Evolutionary conservation across 2,888 invertebrate genomes (phyloP).

Genomic region (Thymelicus acteon): DNA sequence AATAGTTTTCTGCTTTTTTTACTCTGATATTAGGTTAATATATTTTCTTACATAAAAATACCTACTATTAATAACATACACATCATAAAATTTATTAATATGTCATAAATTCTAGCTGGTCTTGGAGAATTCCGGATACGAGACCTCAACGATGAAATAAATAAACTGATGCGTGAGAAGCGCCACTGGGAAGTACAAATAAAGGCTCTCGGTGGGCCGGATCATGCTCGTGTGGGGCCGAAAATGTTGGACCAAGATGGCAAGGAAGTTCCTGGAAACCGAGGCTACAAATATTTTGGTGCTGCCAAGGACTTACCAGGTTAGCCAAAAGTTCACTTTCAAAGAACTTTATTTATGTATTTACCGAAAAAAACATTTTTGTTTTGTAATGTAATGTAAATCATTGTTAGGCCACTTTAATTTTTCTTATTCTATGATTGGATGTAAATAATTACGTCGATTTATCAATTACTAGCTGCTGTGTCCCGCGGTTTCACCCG

Average conservation of each 20-base stretch:
- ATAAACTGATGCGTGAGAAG: slow-evolving; percentile 97
- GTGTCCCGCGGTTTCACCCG: too few species aligned
- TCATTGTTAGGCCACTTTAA: too few species aligned
- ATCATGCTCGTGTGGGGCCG: slow-evolving; percentile 95
- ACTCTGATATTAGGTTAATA: neutral
- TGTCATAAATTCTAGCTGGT: slow-evolving; percentile 87
- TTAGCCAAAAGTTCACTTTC: slow-evolving; percentile 47
- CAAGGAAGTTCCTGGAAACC: slow-evolving; percentile 98
- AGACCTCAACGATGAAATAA: slow-evolving; percentile 99
- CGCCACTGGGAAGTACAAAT: slow-evolving; percentile 99
- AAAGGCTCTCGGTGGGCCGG: slow-evolving; percentile 96
- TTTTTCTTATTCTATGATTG: too few species aligned
- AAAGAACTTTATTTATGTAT: too few species aligned
- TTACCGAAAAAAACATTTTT: too few species aligned
- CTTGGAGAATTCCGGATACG: slow-evolving; percentile 99
- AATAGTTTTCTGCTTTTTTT: neutral
- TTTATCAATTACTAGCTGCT: too few species aligned
- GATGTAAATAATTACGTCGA: too few species aligned
- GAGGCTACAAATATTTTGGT: slow-evolving; percentile 99
- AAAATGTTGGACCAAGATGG: slow-evolving; percentile 97
- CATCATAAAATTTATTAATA: neutral
- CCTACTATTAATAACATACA: neutral
- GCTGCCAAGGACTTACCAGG: slow-evolving; percentile 98
- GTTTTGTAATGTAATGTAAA: too few species aligned
- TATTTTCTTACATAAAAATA: neutral